phyloP scores from a whole-genome alignment of 2,797 vertebrate genomes.

The Notoglanidium macrostoma region DNA sequence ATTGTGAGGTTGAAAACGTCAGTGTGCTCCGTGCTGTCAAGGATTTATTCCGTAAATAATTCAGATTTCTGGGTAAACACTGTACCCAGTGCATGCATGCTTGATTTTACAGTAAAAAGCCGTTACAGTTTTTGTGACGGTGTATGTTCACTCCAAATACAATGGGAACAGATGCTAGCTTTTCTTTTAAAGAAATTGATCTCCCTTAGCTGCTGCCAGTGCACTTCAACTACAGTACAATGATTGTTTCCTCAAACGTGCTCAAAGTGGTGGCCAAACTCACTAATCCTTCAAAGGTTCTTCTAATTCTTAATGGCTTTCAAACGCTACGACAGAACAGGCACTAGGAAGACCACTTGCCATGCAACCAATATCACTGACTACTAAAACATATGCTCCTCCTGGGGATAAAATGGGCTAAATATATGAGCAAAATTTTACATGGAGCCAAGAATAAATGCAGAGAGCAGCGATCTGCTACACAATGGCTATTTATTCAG shows the following conservation, averaged over 20 bases:
- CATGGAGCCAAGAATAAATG: slow-evolving; percentile 51
- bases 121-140: slow-evolving; percentile 49
- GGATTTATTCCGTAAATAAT: not conserved
- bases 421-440: slow-evolving; percentile 46
- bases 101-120: slow-evolving; percentile 59
- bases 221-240: slow-evolving; percentile 21
- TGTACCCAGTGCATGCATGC: slow-evolving; percentile 5
- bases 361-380: slow-evolving; percentile 36
- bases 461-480: slow-evolving; percentile 27
- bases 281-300: slow-evolving; percentile 35
- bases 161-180: slow-evolving; percentile 66
- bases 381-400: slow-evolving; percentile 52
- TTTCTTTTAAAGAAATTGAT: slow-evolving; percentile 46
- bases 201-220: slow-evolving; percentile 40
- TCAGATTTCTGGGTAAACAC: slow-evolving; percentile 7
- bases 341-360: slow-evolving; percentile 35
- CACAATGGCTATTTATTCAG: slow-evolving; percentile 28
- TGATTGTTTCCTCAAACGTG: slow-evolving; percentile 23
- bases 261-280: slow-evolving; percentile 40
- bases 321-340: slow-evolving; percentile 43
- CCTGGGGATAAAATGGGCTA: slow-evolving; percentile 47
- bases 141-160: slow-evolving; percentile 64
- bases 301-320: slow-evolving; percentile 48
- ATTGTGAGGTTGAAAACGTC: not conserved
- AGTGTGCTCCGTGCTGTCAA: not conserved